Conservation (phyloP, 2,797 vertebrate species). For the Momotus momota region DNA sequence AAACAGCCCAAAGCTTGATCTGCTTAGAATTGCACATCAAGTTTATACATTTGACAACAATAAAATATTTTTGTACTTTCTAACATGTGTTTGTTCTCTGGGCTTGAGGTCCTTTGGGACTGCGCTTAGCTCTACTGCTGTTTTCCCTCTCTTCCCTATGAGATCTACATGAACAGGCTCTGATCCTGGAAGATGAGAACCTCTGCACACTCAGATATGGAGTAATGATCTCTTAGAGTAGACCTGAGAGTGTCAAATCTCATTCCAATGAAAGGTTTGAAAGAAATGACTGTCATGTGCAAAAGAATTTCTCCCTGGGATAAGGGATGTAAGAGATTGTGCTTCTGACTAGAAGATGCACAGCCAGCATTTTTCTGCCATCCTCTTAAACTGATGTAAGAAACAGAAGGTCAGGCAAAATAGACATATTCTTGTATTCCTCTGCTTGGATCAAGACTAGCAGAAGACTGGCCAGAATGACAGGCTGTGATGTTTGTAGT, state of each 20-base stretch:
- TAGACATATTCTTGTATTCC: not conserved
- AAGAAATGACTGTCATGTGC: not conserved
- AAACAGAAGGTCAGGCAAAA: not conserved
- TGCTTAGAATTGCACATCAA: constrained; percentile 64
- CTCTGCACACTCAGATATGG: not conserved
- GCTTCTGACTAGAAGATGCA: not conserved
- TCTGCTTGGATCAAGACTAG: not conserved
- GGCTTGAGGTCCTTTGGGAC: constrained; percentile 13
- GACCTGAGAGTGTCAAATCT: not conserved
- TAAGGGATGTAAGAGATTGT: not conserved
- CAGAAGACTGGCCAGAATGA: not conserved
- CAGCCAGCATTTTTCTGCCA: not conserved
- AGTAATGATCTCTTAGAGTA: not conserved
- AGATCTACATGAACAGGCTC: not conserved
- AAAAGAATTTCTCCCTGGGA: not conserved
- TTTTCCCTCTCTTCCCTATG: not conserved
- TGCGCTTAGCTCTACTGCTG: not conserved
- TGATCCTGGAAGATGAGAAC: not conserved
- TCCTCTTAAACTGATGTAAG: not conserved
- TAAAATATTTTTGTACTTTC: constrained; percentile 60
- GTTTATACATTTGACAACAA: constrained; percentile 68
- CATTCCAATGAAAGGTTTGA: not conserved
- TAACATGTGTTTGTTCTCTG: constrained; percentile 60
- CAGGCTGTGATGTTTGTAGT: not conserved
- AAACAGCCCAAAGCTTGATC: constrained; percentile 64